Evolutionary conservation across 2,888 invertebrate species (phyloP).

Genomic region (Mythimna impura): DNA sequence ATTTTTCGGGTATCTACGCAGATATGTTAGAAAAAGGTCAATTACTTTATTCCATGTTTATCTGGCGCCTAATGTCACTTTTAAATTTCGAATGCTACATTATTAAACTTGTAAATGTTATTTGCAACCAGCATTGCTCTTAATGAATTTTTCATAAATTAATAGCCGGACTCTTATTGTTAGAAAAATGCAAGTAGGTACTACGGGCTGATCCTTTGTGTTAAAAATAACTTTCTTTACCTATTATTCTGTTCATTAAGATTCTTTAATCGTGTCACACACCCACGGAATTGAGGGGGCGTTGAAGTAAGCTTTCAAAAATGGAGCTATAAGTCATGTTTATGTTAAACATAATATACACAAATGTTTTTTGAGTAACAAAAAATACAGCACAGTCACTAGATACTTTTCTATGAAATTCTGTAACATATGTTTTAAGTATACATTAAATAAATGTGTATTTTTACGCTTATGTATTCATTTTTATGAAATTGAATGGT

Average conservation of each 20-base stretch:
- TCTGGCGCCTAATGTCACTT: no score
- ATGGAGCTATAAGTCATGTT: neutral
- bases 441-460: no score
- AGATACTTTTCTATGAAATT: no score
- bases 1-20: no score
- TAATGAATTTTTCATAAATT: neutral
- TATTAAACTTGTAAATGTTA: neutral
- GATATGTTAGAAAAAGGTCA: no score
- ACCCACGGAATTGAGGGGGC: conserved; percentile 8
- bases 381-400: neutral
- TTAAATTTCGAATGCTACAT: neutral
- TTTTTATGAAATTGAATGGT: no score
- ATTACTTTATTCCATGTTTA: no score
- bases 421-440: no score
- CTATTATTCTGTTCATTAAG: conserved; percentile 19
- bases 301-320: conserved; percentile 16
- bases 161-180: conserved; percentile 6
- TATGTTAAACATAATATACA: neutral
- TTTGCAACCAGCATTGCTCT: neutral
- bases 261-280: conserved; percentile 22
- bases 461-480: no score
- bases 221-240: conserved; percentile 20
- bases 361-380: neutral
- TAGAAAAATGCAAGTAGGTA: conserved; percentile 2
- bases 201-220: conserved; percentile 11